Evolutionary conservation across 2,113 vertebrate species (phyloP).

Genomic region (Nothocercus julius): DNA sequence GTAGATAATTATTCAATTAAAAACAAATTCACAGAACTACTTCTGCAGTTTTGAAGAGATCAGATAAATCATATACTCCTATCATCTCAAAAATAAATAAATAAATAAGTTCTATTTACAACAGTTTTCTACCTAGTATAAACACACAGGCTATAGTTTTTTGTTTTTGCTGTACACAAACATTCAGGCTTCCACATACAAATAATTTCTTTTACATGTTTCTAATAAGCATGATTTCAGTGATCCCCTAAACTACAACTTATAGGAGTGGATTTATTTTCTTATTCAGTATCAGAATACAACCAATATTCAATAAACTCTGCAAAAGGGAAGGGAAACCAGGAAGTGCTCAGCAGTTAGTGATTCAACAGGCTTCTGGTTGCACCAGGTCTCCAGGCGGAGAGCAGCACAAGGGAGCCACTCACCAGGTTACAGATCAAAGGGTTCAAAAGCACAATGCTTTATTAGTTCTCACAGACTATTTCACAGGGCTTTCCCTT

Average conservation of each 20-base stretch:
- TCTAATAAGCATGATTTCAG: not conserved
- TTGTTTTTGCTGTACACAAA: not conserved
- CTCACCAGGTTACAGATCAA: not conserved
- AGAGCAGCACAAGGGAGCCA: not conserved
- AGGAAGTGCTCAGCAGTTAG: not conserved
- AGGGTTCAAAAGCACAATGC: rapidly evolving
- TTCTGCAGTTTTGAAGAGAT: not conserved
- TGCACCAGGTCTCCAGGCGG: not conserved
- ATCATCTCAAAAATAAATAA: not conserved
- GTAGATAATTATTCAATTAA: not conserved
- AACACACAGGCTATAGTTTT: rapidly evolving
- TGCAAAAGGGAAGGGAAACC: not conserved
- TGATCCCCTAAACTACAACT: not conserved
- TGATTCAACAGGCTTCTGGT: not conserved
- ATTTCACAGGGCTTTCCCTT: not conserved
- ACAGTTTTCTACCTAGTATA: not conserved
- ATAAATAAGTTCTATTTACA: not conserved
- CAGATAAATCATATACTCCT: not conserved
- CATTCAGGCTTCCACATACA: not conserved
- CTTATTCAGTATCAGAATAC: not conserved
- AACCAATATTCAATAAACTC: not conserved
- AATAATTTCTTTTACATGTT: not conserved
- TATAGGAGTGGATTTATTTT: not conserved
- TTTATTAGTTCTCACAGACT: not conserved
- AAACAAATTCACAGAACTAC: not conserved